These are phyloP conservation scores for Stegana nigrithorax DNA, from an alignment of 2,888 invertebrate genomes.

Conservation along the genomic window DNA sequence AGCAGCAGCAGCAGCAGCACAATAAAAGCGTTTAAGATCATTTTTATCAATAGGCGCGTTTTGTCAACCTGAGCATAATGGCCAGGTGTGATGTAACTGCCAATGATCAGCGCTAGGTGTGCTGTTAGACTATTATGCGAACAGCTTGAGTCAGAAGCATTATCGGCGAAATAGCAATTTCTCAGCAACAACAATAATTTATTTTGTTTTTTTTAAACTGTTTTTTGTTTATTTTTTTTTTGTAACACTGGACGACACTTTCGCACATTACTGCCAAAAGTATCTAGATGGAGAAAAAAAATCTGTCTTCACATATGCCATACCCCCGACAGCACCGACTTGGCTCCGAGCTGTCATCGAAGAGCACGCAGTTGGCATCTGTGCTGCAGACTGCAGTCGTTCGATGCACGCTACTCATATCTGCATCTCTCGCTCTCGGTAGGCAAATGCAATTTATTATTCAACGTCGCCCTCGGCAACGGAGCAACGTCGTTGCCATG, in stretches of 20 bases:
- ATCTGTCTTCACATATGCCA: constrained; percentile 30
- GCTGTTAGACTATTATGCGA: constrained; percentile 39
- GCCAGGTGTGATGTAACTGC: neutral
- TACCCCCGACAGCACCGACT: neutral
- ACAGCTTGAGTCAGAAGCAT: constrained; percentile 62
- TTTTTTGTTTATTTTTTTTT: constrained; percentile 25
- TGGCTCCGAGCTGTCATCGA: constrained; percentile 19
- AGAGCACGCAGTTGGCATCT: no score
- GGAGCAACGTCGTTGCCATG: constrained; percentile 25
- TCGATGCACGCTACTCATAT: constrained; percentile 32
- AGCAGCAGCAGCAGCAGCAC: constrained; percentile 2
- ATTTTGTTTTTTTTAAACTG: constrained; percentile 37
- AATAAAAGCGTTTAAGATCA: no score
- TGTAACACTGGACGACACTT: constrained; percentile 65
- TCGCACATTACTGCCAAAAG: constrained; percentile 66
- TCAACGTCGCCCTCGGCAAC: constrained; percentile 46
- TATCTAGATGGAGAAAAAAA: constrained; percentile 64
- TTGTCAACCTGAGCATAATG: constrained; percentile 18
- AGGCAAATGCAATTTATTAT: constrained; percentile 60
- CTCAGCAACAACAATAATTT: constrained; percentile 14
- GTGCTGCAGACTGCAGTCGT: constrained; percentile 1
- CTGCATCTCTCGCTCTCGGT: constrained; percentile 40
- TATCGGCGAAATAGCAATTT: no score
- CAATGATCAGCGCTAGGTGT: neutral
- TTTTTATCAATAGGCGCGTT: no score